Base-by-base conservation (phyloP, 2,113 vertebrate species). In the Albula glossodonta region DNA sequence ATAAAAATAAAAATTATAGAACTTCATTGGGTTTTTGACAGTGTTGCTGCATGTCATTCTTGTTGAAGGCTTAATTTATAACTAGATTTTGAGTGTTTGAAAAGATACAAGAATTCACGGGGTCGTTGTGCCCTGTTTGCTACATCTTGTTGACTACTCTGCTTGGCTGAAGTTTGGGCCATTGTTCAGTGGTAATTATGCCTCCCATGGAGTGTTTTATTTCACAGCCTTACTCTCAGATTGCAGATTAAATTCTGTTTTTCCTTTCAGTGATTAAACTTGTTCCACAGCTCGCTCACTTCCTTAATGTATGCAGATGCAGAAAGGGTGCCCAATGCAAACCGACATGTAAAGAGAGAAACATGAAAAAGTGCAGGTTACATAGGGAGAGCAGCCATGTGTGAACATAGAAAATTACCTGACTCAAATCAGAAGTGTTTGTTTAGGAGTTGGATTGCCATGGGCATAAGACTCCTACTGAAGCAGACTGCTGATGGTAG, bases 1-100 rank as follows among this genome's bases (percentile, higher is more conserved):
- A 79, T 57, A 86, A 79, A 74, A 57, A 80, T n/a, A 87, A 83
- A 60, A 63, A 87, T 81, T 56, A 66, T 51, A 49, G 84, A 86
- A 53, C 80, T 81, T 86, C 9, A n/a, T 31, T 74, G 22, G n/a
- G 66, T 74, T 81, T 86, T 56, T 51, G 56, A 52, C 51, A 51
- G 83, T 41, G n/a, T 53, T 63, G 41, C 50, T 79, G 3, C 51
- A 25, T 82, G 82, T 83, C 80, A 66, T 79, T 70, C 74, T 86
- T 86, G 81, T 52, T 80, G 48, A 41, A 31, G 25, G 17, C 70
- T 51, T 19, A 41, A 51, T 85, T 82, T 83, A 57, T 84, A 63
- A 25, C 57, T 56, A 52, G 51, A n/a, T n/a, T 31, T 41, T 83
- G 53, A 63, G 3, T 87, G 49, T 83, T 82, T 85, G 78, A 82